Evolutionary conservation across 2,113 vertebrate genomes (phyloP).

Genomic region (Lanius ludovicianus): DNA sequence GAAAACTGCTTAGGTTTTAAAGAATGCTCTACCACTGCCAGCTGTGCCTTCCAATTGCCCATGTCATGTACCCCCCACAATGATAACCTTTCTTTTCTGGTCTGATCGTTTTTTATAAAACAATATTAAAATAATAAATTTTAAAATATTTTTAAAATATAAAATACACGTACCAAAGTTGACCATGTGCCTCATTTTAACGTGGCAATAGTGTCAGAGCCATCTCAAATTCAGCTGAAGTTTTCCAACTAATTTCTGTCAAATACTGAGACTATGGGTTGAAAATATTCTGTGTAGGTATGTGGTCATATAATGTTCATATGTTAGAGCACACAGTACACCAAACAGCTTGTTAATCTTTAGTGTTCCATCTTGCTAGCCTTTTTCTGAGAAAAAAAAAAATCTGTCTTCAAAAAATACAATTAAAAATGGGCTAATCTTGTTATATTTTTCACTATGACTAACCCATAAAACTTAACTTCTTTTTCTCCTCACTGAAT

Average conservation of each 20-base stretch:
- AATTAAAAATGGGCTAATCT: background rate
- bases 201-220: background rate
- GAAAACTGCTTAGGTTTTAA: background rate
- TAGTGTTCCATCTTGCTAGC: background rate
- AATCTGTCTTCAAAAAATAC: background rate
- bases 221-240: background rate
- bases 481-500: background rate
- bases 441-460: background rate
- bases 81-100: background rate
- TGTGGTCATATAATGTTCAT: background rate
- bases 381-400: background rate
- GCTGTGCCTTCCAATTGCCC: background rate
- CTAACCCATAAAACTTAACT: background rate
- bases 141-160: too few species aligned
- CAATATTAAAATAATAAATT: background rate
- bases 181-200: background rate
- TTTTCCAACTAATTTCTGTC: background rate
- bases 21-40: background rate
- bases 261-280: background rate
- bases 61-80: background rate
- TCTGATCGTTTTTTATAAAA: background rate
- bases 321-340: background rate
- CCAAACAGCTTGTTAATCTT: background rate
- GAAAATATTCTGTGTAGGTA: background rate
- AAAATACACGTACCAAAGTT: background rate